Conservation (phyloP, 1,140 invertebrate genomes). For the Acromyrmex echinatior region DNA sequence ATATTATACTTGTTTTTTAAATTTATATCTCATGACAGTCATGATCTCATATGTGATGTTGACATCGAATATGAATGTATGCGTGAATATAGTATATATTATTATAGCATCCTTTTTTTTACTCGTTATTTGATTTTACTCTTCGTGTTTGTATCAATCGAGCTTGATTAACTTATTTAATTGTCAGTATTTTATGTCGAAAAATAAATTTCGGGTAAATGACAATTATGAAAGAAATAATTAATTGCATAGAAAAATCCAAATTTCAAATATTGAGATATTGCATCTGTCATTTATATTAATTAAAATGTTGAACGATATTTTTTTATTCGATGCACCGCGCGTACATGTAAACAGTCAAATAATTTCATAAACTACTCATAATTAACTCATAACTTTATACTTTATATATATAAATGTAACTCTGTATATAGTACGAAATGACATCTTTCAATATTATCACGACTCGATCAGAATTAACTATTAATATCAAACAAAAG, state of each 20-base stretch:
- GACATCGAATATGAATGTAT: no score
- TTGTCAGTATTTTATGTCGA: not conserved
- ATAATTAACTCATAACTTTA: no score
- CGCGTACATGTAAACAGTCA: not conserved
- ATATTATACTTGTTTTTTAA: no score
- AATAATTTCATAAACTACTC: slow-evolving; percentile 1
- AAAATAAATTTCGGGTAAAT: not conserved
- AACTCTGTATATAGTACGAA: not conserved
- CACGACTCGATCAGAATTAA: not conserved
- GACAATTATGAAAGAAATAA: not conserved
- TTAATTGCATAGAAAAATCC: not conserved
- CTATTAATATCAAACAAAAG: not conserved
- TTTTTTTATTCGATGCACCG: not conserved
- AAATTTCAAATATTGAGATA: slow-evolving; percentile 6
- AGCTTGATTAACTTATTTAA: not conserved
- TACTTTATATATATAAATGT: slow-evolving; percentile 6
- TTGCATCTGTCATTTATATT: not conserved
- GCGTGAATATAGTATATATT: no score
- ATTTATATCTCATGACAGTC: no score
- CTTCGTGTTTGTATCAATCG: no score
- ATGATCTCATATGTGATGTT: no score
- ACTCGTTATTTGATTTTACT: no score
- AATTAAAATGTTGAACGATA: not conserved
- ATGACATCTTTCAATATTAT: not conserved
- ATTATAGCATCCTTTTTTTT: no score